A percentile compares a stretch with the other conserved stretches of the same genome.
Evolutionary conservation across 1,140 invertebrate species (phyloP).

Genomic region (Stegodyphus mimosarum): DNA sequence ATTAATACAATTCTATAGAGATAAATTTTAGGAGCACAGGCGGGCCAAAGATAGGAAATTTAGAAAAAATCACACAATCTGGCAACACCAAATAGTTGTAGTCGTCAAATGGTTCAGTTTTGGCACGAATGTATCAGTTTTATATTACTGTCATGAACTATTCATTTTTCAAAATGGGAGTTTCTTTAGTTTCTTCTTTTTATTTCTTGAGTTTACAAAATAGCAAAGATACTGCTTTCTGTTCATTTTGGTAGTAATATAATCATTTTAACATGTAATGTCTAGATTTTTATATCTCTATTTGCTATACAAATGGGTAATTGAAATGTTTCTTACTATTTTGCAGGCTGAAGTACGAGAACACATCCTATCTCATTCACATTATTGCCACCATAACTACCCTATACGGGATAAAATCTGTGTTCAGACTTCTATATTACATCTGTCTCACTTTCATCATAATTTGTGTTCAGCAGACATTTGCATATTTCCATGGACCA

Average conservation of each 20-base stretch:
- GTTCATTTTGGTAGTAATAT: background rate
- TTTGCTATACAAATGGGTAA: background rate
- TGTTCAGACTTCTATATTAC: constrained; percentile 31
- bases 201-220: no score
- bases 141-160: background rate
- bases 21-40: background rate
- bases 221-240: background rate
- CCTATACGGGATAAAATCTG: constrained; percentile 27
- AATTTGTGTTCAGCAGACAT: constrained; percentile 31
- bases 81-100: background rate
- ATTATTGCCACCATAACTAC: constrained; percentile 17
- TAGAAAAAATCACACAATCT: background rate
- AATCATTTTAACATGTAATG: background rate
- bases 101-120: background rate
- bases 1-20: background rate
- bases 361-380: constrained; percentile 10
- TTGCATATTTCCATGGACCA: constrained; percentile 4
- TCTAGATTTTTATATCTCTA: background rate
- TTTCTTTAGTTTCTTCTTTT: no score
- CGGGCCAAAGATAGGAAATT: no score
- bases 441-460: constrained; percentile 10
- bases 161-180: no score
- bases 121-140: background rate
- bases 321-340: background rate
- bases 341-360: constrained; percentile 36